Percentiles rank a stretch among this genome's conserved stretches.
These are phyloP conservation scores for Meriones unguiculatus DNA, from an alignment of 2,113 vertebrate genomes.

Conservation along the genomic window DNA sequence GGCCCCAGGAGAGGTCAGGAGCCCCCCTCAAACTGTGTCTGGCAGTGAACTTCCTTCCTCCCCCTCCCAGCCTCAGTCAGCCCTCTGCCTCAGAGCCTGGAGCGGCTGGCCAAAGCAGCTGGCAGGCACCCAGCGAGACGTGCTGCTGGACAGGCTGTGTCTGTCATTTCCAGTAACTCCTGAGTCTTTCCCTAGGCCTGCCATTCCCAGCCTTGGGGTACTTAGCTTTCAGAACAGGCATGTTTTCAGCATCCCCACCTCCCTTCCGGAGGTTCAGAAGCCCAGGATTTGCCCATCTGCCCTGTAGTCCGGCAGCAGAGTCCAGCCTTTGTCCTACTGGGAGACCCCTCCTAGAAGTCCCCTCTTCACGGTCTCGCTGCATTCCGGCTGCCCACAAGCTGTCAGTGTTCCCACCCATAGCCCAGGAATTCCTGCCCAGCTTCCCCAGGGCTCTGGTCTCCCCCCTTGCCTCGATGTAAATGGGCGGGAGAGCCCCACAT, in stretches of 20 bases:
- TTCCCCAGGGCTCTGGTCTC: not conserved
- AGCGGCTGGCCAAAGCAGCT: slow-evolving; percentile 41
- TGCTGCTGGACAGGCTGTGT: not conserved
- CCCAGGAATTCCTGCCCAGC: slow-evolving; percentile 3
- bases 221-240: not conserved
- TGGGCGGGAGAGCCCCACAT: not conserved
- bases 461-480: not conserved
- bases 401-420: not conserved
- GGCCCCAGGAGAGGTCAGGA: not conserved
- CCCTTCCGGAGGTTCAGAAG: not conserved
- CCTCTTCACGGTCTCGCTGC: not conserved
- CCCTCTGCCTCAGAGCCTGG: not conserved
- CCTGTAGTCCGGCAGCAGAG: not conserved
- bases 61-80: not conserved
- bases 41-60: slow-evolving; percentile 21
- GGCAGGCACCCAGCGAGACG: slow-evolving; percentile 41
- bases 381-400: not conserved
- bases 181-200: not conserved
- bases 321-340: not conserved
- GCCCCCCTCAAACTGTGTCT: not conserved
- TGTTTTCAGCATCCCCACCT: not conserved
- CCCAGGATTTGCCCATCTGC: not conserved
- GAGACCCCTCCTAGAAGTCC: not conserved
- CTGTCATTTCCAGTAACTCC: slow-evolving; percentile 24
- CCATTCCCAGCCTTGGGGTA: not conserved